Conservation (phyloP, 2,797 vertebrate species). For the Vultur gryphus region DNA sequence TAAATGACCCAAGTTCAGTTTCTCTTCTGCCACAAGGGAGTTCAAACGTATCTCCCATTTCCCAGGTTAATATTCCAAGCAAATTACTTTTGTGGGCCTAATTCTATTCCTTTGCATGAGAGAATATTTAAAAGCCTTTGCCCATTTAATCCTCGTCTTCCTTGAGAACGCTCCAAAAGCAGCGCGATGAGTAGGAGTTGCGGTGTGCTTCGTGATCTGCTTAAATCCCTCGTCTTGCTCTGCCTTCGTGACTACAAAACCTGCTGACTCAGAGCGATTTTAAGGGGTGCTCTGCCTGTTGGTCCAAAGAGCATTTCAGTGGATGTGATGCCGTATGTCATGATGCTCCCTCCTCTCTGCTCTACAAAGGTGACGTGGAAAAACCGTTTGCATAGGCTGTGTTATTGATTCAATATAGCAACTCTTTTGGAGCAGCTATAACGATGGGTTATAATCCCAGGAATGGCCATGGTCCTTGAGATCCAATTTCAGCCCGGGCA, state of each 20-base stretch:
- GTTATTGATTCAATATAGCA: not conserved
- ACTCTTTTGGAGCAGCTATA: not conserved
- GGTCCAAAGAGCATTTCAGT: not conserved
- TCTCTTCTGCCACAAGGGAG: slow-evolving; percentile 26
- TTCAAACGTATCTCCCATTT: slow-evolving; percentile 18
- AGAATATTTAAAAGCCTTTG: slow-evolving; percentile 48
- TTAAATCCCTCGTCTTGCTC: not conserved
- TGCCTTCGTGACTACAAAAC: not conserved
- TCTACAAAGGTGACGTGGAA: not conserved
- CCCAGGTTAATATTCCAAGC: slow-evolving; percentile 60
- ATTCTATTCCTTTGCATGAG: not conserved
- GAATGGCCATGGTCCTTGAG: not conserved
- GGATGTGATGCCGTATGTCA: not conserved
- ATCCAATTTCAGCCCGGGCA: not conserved
- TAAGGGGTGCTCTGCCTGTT: not conserved
- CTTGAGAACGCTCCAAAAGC: not conserved
- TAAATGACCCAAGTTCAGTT: slow-evolving; percentile 47
- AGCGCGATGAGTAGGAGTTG: not conserved
- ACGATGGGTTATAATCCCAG: not conserved
- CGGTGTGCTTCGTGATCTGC: not conserved
- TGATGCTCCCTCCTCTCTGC: not conserved
- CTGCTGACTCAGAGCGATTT: not conserved
- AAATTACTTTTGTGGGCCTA: slow-evolving; percentile 58
- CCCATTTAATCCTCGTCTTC: slow-evolving; percentile 22
- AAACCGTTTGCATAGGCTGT: not conserved